Evolutionary conservation across 2,113 vertebrate genomes (phyloP).

Genomic region (Phoenicopterus ruber): DNA sequence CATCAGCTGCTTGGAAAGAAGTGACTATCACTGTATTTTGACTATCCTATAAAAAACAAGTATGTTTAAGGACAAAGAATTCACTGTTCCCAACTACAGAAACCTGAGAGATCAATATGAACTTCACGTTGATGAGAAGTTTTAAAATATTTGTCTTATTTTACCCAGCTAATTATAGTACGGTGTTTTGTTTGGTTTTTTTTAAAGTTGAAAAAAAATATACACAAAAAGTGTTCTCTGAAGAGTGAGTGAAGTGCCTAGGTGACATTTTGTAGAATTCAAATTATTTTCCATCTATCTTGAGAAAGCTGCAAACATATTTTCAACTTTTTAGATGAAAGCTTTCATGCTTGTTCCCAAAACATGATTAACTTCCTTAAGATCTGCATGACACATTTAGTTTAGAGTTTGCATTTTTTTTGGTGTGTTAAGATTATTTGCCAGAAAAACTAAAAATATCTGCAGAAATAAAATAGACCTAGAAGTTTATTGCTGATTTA

Average conservation of each 20-base stretch:
- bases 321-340: slow-evolving; percentile 16
- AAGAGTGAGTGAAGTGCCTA: not conserved
- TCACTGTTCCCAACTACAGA: not conserved
- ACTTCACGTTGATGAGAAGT: not conserved
- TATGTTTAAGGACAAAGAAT: not conserved
- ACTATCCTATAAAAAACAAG: not conserved
- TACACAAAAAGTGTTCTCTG: not conserved
- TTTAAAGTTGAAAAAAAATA: not conserved
- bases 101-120: not conserved
- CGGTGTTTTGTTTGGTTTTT: not conserved
- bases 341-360: not conserved
- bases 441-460: not conserved
- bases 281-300: not conserved
- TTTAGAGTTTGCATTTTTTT: not conserved
- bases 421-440: not conserved
- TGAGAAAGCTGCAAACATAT: not conserved
- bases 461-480: not conserved
- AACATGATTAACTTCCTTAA: not conserved
- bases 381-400: slow-evolving; percentile 16
- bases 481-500: not conserved
- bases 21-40: not conserved
- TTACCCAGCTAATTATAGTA: not conserved
- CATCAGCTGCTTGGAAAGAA: not conserved
- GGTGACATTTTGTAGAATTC: not conserved
- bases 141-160: not conserved